phyloP scores from a whole-genome alignment of 1,140 invertebrate genomes.

The Ridgeia piscesae region DNA sequence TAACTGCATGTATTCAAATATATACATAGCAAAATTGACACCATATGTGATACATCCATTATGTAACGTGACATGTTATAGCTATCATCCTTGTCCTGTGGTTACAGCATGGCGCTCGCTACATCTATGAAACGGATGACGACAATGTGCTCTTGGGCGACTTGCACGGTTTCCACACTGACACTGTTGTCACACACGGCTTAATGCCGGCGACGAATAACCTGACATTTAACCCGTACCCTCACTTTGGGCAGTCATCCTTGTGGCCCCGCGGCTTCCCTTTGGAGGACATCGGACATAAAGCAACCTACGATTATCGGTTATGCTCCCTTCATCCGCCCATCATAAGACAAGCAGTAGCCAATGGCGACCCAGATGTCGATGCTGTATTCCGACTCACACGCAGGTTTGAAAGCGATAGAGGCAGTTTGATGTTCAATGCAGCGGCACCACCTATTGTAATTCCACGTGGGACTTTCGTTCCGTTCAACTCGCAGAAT shows the following conservation, averaged over 20 bases:
- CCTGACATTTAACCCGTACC: slow-evolving; percentile 43
- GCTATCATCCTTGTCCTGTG: slow-evolving; percentile 7
- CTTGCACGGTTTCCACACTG: slow-evolving; percentile 28
- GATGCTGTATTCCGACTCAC: slow-evolving; percentile 51
- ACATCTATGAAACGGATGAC: slow-evolving; percentile 54
- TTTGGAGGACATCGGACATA: slow-evolving; percentile 37
- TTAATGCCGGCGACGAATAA: slow-evolving; percentile 24
- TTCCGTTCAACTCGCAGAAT: slow-evolving; percentile 51
- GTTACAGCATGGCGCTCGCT: slow-evolving; percentile 43
- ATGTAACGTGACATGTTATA: slow-evolving; percentile 7
- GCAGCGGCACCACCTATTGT: slow-evolving; percentile 35
- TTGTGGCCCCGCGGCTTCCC: slow-evolving; percentile 52
- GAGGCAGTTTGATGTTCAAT: slow-evolving; percentile 40
- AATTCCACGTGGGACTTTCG: slow-evolving; percentile 39
- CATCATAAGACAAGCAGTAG: slow-evolving; percentile 49
- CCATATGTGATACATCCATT: slow-evolving; percentile 9
- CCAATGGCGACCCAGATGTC: slow-evolving; percentile 54
- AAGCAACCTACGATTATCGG: slow-evolving; percentile 20
- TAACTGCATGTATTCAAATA: not conserved
- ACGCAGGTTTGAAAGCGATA: slow-evolving; percentile 30
- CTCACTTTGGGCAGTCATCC: slow-evolving; percentile 46
- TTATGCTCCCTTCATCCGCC: slow-evolving; percentile 30
- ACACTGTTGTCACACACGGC: slow-evolving; percentile 2
- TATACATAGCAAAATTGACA: not conserved
- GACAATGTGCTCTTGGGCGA: slow-evolving; percentile 43